These are phyloP conservation scores for Erpobdella octoculata DNA, from an alignment of 2,888 invertebrate genomes.

Conservation along the genomic window DNA sequence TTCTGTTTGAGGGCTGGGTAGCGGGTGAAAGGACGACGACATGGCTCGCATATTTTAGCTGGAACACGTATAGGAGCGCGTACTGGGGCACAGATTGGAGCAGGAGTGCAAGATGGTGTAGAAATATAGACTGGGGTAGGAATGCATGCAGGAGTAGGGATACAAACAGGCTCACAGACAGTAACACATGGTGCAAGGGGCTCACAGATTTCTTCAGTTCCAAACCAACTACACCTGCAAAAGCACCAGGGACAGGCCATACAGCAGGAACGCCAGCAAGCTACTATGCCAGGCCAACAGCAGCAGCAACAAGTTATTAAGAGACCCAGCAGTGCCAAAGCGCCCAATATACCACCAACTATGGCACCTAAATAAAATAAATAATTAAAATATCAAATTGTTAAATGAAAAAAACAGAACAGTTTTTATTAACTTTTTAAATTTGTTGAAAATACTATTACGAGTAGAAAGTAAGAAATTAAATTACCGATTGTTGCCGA, in stretches of 20 bases:
- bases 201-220: too few species aligned
- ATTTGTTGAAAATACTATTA: too few species aligned
- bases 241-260: background rate
- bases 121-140: background rate
- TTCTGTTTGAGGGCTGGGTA: too few species aligned
- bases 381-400: background rate
- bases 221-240: too few species aligned
- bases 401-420: too few species aligned
- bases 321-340: background rate
- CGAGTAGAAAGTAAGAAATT: too few species aligned
- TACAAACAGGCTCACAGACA: background rate
- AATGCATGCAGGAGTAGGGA: background rate
- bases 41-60: too few species aligned
- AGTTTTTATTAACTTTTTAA: too few species aligned
- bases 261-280: background rate
- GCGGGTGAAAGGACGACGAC: too few species aligned
- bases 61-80: too few species aligned
- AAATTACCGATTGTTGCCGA: background rate
- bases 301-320: background rate
- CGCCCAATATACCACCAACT: background rate
- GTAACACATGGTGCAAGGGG: too few species aligned
- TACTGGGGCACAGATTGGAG: background rate
- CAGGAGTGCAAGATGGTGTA: background rate
- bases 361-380: background rate
- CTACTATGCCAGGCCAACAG: background rate